A percentile compares a stretch with the other conserved stretches of the same genome.
phyloP scores from a whole-genome alignment of 2,113 vertebrate genomes.

The Harpagus bidentatus region DNA sequence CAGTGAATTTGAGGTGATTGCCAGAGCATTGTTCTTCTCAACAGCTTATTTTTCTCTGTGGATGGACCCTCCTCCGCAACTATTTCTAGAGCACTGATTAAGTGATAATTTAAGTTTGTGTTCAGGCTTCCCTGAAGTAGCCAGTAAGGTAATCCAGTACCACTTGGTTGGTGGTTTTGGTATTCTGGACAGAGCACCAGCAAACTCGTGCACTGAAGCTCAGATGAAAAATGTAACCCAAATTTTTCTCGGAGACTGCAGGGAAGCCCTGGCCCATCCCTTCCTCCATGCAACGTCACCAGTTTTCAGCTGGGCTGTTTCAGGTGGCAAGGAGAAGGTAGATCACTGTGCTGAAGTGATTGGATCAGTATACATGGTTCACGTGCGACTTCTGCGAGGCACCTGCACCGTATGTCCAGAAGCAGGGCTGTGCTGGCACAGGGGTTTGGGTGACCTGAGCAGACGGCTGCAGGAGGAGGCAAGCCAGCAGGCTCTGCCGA shows the following conservation, averaged over 20 bases:
- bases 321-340: background rate
- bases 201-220: background rate
- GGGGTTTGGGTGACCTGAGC: background rate
- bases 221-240: background rate
- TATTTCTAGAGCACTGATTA: conserved; percentile 10
- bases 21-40: conserved; percentile 23
- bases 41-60: background rate
- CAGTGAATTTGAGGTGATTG: background rate
- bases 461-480: background rate
- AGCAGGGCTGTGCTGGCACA: background rate
- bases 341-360: background rate
- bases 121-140: background rate
- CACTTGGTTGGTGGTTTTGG: background rate
- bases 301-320: background rate
- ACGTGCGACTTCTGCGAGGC: rapidly evolving
- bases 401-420: rapidly evolving
- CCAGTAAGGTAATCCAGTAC: background rate
- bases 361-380: background rate
- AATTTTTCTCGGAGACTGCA: background rate
- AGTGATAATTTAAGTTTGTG: background rate
- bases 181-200: background rate
- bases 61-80: background rate
- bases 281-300: rapidly evolving
- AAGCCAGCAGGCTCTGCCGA: background rate
- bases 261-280: background rate